phyloP scores from a whole-genome alignment of 1,140 invertebrate species.

The Coenobita brevimanus region DNA sequence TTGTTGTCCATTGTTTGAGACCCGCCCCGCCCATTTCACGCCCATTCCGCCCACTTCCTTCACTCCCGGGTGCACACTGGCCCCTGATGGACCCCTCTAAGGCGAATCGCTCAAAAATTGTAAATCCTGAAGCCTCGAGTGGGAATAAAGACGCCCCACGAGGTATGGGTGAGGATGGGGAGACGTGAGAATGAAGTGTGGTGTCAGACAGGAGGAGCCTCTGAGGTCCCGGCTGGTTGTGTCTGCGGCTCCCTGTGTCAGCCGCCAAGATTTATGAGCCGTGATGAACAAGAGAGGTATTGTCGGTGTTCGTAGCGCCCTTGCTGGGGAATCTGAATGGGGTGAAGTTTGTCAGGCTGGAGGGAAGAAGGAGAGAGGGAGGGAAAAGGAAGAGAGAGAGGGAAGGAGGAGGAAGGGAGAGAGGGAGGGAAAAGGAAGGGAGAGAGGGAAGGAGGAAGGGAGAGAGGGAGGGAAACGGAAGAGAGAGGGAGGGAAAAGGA shows the following conservation, averaged over 20 bases:
- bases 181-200: background rate
- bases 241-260: background rate
- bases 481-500: no score
- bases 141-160: no score
- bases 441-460: background rate
- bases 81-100: conserved; percentile 23
- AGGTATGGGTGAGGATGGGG: background rate
- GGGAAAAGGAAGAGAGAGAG: background rate
- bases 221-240: background rate
- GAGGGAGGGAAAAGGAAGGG: background rate
- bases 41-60: conserved; percentile 44
- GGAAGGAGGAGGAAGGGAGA: background rate
- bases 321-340: background rate
- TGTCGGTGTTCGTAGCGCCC: background rate
- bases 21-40: conserved; percentile 51
- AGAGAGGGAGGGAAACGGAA: background rate
- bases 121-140: no score
- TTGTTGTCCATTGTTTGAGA: conserved; percentile 46
- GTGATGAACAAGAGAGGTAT: background rate
- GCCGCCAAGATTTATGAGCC: background rate
- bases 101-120: background rate
- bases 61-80: conserved; percentile 18
- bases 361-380: background rate
- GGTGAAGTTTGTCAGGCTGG: background rate
- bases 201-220: background rate